phyloP scores from a whole-genome alignment of 1,140 invertebrate species.

The Archivesica marissinica region DNA sequence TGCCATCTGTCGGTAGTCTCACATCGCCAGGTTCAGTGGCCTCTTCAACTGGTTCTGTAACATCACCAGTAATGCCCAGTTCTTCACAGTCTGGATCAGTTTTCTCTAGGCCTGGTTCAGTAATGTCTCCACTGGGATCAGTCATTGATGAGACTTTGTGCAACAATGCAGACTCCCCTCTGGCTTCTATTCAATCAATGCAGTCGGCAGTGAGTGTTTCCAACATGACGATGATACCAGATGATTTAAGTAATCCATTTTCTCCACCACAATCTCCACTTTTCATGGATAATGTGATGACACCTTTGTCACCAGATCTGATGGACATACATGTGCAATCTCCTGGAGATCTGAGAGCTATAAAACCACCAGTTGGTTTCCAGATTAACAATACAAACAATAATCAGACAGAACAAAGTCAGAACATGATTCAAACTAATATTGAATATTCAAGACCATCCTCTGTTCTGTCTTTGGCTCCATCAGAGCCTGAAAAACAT shows the following conservation, averaged over 20 bases:
- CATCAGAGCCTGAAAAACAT: slow-evolving; percentile 81
- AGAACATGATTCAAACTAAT: slow-evolving; percentile 65
- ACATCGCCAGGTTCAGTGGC: slow-evolving; percentile 33
- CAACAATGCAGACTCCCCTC: slow-evolving; percentile 50
- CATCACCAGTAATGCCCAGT: slow-evolving; percentile 4
- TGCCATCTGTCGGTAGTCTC: neutral
- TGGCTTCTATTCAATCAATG: slow-evolving; percentile 63
- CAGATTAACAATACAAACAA: slow-evolving; percentile 54
- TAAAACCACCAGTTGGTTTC: neutral
- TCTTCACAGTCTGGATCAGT: slow-evolving; percentile 13
- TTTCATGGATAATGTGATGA: slow-evolving; percentile 67
- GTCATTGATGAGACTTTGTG: slow-evolving; percentile 57
- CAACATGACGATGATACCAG: slow-evolving; percentile 69
- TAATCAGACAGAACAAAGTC: slow-evolving; percentile 41
- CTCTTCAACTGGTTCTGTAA: slow-evolving; percentile 20
- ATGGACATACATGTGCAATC: slow-evolving; percentile 70
- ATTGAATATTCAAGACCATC: slow-evolving; percentile 79
- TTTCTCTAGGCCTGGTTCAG: slow-evolving; percentile 40
- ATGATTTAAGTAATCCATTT: slow-evolving; percentile 71
- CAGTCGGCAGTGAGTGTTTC: slow-evolving; percentile 71
- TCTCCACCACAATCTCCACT: slow-evolving; percentile 73
- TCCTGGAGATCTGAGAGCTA: slow-evolving; percentile 19
- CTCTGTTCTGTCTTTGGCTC: slow-evolving; percentile 77
- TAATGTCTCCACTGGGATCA: slow-evolving; percentile 52
- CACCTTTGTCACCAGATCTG: slow-evolving; percentile 76